Conservation (phyloP, 2,888 invertebrate species). For the Platycheirus rosarum region DNA sequence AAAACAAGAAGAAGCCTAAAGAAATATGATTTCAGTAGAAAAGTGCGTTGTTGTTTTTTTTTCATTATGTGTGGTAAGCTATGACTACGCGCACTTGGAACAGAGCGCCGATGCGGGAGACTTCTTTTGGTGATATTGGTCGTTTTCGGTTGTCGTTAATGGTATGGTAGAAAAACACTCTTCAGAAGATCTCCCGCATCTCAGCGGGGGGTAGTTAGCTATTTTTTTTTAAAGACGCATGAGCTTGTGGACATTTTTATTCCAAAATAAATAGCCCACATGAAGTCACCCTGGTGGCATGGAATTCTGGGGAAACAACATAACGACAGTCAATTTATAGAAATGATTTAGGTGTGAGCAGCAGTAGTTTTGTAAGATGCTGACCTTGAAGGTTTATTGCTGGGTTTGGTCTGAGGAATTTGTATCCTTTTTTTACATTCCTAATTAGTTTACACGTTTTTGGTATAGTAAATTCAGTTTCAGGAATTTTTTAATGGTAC, state of each 20-base stretch:
- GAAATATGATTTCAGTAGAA: constrained; percentile 49
- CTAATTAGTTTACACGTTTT: too few relatives aligned
- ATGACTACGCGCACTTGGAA: constrained; percentile 17
- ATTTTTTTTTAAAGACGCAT: constrained; percentile 27
- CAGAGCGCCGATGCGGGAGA: constrained; percentile 42
- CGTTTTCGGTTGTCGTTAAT: constrained; percentile 17
- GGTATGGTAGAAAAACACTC: constrained; percentile 11
- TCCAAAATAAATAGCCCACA: constrained; percentile 53
- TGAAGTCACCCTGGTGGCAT: constrained; percentile 5
- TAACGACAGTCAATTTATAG: constrained; percentile 53
- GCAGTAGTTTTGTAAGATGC: not conserved
- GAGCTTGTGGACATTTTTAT: constrained; percentile 55
- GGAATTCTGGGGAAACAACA: constrained; percentile 22
- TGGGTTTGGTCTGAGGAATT: not conserved
- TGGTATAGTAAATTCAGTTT: too few relatives aligned
- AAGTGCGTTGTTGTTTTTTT: constrained; percentile 23
- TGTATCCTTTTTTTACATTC: too few relatives aligned
- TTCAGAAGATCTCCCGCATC: constrained; percentile 48
- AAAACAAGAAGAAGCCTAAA: constrained; percentile 6
- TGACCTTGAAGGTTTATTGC: constrained; percentile 6
- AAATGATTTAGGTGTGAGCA: constrained; percentile 38
- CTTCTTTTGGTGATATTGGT: constrained; percentile 59
- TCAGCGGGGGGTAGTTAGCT: constrained; percentile 44
- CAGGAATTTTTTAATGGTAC: too few relatives aligned
- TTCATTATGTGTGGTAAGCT: constrained; percentile 23